phyloP scores from a whole-genome alignment of 2,888 invertebrate species.

The Melieria crassipennis region DNA sequence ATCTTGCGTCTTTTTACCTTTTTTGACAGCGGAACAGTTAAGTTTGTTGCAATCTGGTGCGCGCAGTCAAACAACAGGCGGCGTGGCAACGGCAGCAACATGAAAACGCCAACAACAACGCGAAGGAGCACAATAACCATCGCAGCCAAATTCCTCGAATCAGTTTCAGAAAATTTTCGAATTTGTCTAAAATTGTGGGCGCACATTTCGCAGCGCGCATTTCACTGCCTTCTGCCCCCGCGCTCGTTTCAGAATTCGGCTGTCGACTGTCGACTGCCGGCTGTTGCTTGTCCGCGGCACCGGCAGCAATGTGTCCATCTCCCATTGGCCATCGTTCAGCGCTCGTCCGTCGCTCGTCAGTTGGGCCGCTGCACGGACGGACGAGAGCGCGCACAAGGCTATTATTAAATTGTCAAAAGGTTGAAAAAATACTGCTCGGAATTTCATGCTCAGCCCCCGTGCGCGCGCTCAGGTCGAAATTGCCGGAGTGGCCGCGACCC shows the following conservation, averaged over 20 bases:
- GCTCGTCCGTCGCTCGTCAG: background rate
- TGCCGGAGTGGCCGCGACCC: constrained; percentile 14
- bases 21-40: too few species aligned
- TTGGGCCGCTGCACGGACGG: background rate
- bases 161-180: constrained; percentile 40
- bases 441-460: constrained; percentile 41
- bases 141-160: constrained; percentile 47
- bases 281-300: constrained; percentile 7
- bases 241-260: background rate
- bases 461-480: constrained; percentile 16
- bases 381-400: constrained; percentile 47
- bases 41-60: constrained; percentile 45
- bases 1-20: too few species aligned
- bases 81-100: background rate
- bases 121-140: constrained; percentile 2
- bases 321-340: background rate
- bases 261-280: constrained; percentile 14
- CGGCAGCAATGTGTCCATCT: background rate
- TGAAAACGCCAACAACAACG: constrained; percentile 1
- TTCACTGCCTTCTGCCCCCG: background rate
- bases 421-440: constrained; percentile 52
- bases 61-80: constrained; percentile 44
- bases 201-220: constrained; percentile 29
- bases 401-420: constrained; percentile 66
- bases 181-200: constrained; percentile 49